Base-by-base conservation (phyloP, 2,888 invertebrate genomes). In the Villa cingulata region DNA sequence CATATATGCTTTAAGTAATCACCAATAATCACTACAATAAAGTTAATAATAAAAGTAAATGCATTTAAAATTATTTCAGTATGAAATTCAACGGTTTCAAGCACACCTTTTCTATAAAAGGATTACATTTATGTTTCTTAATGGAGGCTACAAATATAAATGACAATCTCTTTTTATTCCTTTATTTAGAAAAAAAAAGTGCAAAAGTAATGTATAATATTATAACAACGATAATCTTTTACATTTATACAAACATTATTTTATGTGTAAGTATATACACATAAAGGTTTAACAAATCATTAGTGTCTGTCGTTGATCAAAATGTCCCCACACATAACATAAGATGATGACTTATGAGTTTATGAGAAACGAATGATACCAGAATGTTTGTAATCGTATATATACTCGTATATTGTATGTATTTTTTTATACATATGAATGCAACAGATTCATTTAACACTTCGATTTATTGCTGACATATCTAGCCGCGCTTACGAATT, bases 391-490 rank as follows among this genome's bases (percentile, higher is more conserved):
- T 23, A 7, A 7, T 23, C 7, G 7, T 23, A 23, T 7, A 6
- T 23, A 23, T 7, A 23, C 23, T 6, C 23, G 7, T 23, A 23
- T 23, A 23, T 23, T 23, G 23, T 23, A 46, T 18, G 23, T 17
- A 46, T 16, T 17, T 20, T 41, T 23, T 9, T 41, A 37, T 27
- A 42, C 42, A 37, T 46, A 27, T 27, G 20, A 27, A 42, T 42
- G 46, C 46, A n/a, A n/a, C n/a, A 42, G 46, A 46, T 52, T 52
- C 52, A 46, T 52, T 52, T 52, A 52, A 52, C 52, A 46, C 49
- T 52, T 50, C 32, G 49, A 52, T 52, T 52, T 52, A 52, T 52
- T 52, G 49, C 52, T 41, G 41, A 41, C 46, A 46, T 17, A 23
- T 16, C 23, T 41, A 36, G 23, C 45, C n/a, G 20, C 16, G 39